Evolutionary conservation across 2,888 invertebrate species (phyloP).

Genomic region (Hemaris fuciformis): DNA sequence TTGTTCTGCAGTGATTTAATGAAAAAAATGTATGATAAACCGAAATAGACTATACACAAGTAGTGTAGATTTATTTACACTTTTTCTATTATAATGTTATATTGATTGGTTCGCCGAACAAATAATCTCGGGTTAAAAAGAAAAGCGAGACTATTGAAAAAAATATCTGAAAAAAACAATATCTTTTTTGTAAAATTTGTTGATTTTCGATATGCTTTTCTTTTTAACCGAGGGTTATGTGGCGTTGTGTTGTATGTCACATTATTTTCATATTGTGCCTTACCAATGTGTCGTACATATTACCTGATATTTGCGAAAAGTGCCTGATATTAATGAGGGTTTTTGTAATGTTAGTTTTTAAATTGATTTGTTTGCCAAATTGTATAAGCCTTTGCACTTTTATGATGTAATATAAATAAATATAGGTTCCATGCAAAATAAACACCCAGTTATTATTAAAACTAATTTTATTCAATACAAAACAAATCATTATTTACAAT

Average conservation of each 20-base stretch:
- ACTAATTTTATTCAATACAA: conserved; percentile 71
- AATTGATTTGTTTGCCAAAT: background rate
- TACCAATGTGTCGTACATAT: background rate
- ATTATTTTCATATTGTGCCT: background rate
- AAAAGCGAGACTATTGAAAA: background rate
- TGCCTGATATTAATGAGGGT: background rate
- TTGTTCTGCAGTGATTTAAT: conserved; percentile 58
- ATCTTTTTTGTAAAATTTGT: no score
- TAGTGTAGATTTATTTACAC: background rate
- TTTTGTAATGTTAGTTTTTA: conserved; percentile 6
- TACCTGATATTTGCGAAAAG: background rate
- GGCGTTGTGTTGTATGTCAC: no score
- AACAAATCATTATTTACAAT: conserved; percentile 74
- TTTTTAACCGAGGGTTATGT: no score
- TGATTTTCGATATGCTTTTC: no score
- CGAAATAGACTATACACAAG: conserved; percentile 22
- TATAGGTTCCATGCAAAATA: conserved; percentile 25
- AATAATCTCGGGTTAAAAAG: background rate
- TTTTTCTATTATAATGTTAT: background rate
- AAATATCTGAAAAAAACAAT: no score
- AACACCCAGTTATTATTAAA: conserved; percentile 44
- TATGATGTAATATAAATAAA: background rate
- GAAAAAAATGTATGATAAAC: conserved; percentile 46
- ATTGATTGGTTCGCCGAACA: background rate
- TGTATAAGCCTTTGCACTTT: background rate